Evolutionary conservation across 2,113 vertebrate genomes (phyloP).

Genomic region (rat (Rattus norvegicus)): GRCr8 NC_086019.1:96822501-96823000

Average conservation of each 20-base stretch:
- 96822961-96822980: constrained; percentile 8
- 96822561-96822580: constrained; percentile 68
- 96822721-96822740: constrained; percentile 65
- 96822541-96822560: constrained; percentile 75
- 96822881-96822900: constrained; percentile 34
- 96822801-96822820: background rate
- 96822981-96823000: background rate
- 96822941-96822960: constrained; percentile 3
- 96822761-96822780: background rate
- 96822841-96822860: background rate
- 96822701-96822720: constrained; percentile 77
- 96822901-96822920: constrained; percentile 13
- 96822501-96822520: constrained; percentile 79
- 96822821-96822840: background rate
- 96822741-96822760: constrained; percentile 64
- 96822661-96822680: constrained; percentile 78
- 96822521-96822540: constrained; percentile 82
- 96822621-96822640: constrained; percentile 82
- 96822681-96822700: constrained; percentile 64
- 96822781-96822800: constrained; percentile 56
- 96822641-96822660: constrained; percentile 86
- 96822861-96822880: background rate
- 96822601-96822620: constrained; percentile 78
- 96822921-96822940: background rate
- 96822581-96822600: constrained; percentile 72